These are phyloP conservation scores for Anguilla pacifica DNA, from an alignment of 2,797 vertebrate species.

Conservation along the genomic window DNA sequence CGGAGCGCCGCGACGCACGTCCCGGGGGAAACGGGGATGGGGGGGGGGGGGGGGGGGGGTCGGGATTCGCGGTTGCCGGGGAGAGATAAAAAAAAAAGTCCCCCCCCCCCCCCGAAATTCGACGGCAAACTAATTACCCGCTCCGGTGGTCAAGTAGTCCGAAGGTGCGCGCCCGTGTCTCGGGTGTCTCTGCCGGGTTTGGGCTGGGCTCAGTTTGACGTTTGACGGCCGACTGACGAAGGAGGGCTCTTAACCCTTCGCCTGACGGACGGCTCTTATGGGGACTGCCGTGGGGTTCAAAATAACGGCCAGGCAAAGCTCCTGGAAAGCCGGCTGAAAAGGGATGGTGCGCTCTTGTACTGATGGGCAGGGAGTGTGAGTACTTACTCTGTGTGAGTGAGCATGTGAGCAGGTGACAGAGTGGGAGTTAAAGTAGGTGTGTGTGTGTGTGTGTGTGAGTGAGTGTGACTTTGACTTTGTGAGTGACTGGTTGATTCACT, in stretches of 20 bases:
- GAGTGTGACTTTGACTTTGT: not conserved
- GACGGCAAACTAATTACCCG: constrained; percentile 1
- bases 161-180: not conserved
- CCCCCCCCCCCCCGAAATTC: not conserved
- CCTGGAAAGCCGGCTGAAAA: too few relatives aligned
- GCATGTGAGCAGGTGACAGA: not conserved
- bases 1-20: not conserved
- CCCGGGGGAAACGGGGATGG: not conserved
- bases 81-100: not conserved
- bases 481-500: not conserved
- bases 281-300: too few relatives aligned
- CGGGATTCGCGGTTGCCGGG: not conserved
- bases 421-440: not conserved
- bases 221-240: not conserved
- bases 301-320: too few relatives aligned
- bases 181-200: not conserved
- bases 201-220: not conserved
- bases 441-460: not conserved
- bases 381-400: not conserved
- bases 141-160: not conserved
- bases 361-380: too few relatives aligned
- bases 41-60: not conserved
- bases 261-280: too few relatives aligned
- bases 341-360: too few relatives aligned
- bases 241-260: too few relatives aligned